Conservation (phyloP, 2,888 invertebrate genomes). For the Mimas tiliae region DNA sequence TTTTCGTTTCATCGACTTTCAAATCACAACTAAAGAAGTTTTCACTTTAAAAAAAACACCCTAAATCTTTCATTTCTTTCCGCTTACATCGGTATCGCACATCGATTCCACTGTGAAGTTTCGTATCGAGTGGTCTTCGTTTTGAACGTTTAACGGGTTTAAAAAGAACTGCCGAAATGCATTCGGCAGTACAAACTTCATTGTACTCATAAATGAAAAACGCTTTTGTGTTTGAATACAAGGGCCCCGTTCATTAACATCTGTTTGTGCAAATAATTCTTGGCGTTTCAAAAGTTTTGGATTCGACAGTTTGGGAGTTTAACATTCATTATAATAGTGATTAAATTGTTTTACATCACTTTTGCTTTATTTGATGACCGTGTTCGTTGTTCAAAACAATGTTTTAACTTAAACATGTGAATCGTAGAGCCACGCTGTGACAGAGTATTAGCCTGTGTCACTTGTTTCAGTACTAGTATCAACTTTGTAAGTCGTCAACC, state of each 20-base stretch:
- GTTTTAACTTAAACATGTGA: no score
- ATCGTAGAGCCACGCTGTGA: no score
- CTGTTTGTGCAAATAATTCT: slow-evolving; percentile 20
- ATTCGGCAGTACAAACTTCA: slow-evolving; percentile 37
- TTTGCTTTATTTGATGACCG: no score
- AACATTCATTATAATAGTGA: neutral
- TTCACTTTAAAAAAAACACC: no score
- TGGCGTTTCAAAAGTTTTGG: neutral
- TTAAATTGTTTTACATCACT: no score
- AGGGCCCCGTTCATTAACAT: slow-evolving; percentile 18
- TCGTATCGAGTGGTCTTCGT: slow-evolving; percentile 59
- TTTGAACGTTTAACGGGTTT: slow-evolving; percentile 64
- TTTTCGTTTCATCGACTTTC: no score
- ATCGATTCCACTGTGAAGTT: slow-evolving; percentile 53
- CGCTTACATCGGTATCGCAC: slow-evolving; percentile 42
- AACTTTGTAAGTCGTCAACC: no score
- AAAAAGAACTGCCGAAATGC: slow-evolving; percentile 53
- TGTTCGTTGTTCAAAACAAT: no score
- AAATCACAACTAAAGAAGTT: no score
- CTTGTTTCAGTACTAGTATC: no score
- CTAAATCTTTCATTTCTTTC: neutral
- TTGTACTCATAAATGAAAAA: slow-evolving; percentile 26
- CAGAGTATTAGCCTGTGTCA: no score
- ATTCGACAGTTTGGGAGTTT: neutral
- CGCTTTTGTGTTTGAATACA: slow-evolving; percentile 16